These are phyloP conservation scores for Alca torda DNA, from an alignment of 2,797 vertebrate species.

Conservation along the genomic window DNA sequence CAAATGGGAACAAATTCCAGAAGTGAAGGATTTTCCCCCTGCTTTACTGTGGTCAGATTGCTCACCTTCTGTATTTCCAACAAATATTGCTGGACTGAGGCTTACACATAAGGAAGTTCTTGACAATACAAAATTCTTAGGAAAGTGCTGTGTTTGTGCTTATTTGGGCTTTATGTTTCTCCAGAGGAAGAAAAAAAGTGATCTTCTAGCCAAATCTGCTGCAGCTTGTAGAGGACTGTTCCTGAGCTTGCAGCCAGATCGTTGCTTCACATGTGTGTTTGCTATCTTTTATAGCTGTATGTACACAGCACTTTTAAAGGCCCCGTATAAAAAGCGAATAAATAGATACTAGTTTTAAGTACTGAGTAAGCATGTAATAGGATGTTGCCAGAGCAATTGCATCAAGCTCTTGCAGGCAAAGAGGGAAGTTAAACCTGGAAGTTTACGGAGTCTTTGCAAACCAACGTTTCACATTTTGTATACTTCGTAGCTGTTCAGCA, in stretches of 20 bases:
- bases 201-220: not conserved
- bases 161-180: not conserved
- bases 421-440: not conserved
- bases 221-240: not conserved
- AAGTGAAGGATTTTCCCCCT: not conserved
- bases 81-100: not conserved
- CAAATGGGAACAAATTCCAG: not conserved
- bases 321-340: not conserved
- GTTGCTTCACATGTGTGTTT: not conserved
- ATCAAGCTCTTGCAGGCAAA: not conserved
- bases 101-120: not conserved
- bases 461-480: not conserved
- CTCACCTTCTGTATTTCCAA: not conserved
- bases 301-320: not conserved
- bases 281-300: not conserved
- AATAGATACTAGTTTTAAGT: not conserved
- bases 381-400: not conserved
- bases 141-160: not conserved
- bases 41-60: not conserved
- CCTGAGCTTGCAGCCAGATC: not conserved
- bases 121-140: not conserved
- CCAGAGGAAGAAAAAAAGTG: not conserved
- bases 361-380: not conserved
- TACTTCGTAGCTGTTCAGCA: not conserved
- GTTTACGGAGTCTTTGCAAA: not conserved